phyloP scores from a whole-genome alignment of 2,888 invertebrate genomes.

The Julus scanicus region DNA sequence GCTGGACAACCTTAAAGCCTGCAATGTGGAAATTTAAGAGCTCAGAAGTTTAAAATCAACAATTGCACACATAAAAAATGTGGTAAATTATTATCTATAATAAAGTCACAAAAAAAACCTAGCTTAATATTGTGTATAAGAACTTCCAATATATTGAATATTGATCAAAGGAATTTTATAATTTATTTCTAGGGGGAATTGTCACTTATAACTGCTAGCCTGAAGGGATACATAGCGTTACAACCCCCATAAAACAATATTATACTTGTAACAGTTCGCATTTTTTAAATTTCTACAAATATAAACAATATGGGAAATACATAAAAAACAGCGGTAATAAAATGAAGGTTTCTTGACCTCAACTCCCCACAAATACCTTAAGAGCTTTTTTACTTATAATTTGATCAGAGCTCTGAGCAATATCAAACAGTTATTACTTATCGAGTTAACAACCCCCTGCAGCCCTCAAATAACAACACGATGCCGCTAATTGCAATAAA shows the following conservation, averaged over 20 bases:
- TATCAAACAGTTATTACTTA: conserved; percentile 22
- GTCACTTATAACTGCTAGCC: neutral
- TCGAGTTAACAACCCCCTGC: conserved; percentile 12
- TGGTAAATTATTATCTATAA: no score
- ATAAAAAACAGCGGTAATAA: neutral
- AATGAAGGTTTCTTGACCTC: conserved; percentile 23
- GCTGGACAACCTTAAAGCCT: conserved; percentile 68
- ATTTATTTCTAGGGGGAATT: neutral
- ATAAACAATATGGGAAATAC: conserved; percentile 23
- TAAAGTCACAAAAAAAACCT: neutral
- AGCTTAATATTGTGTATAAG: no score
- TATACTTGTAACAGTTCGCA: neutral
- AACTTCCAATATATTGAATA: no score
- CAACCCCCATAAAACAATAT: neutral
- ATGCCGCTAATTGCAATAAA: conserved; percentile 23
- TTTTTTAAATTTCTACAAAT: neutral
- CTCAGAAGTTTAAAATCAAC: neutral
- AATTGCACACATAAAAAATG: neutral
- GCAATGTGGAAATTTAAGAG: neutral
- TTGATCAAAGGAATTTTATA: neutral
- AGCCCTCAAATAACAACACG: neutral
- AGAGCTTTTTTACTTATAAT: conserved; percentile 4
- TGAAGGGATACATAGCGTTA: neutral
- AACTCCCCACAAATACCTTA: conserved; percentile 21
- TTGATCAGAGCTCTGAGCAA: conserved; percentile 7